Percentiles rank a stretch among this genome's conserved stretches.
These are phyloP conservation scores for Dasyurus viverrinus DNA, from an alignment of 2,113 vertebrate genomes.

Conservation along the genomic window DNA sequence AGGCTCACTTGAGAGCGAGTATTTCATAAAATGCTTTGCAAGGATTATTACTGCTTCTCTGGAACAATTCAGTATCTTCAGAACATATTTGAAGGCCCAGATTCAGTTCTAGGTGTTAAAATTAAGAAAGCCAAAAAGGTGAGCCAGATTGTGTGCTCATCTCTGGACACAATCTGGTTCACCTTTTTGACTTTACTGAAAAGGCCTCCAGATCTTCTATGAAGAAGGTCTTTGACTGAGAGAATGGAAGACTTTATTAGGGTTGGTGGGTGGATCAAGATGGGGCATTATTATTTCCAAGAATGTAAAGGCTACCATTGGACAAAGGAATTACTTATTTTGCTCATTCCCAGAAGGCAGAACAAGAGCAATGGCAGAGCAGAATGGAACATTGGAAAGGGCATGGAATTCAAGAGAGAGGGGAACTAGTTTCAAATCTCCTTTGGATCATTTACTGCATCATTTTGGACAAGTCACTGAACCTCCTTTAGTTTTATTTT, in stretches of 20 bases:
- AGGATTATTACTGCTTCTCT: neutral
- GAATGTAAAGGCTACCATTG: neutral
- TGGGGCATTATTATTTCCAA: neutral
- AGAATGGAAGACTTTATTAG: neutral
- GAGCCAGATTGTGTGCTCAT: neutral
- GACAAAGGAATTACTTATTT: neutral
- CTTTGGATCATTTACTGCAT: neutral
- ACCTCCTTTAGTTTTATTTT: neutral
- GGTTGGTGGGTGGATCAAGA: neutral
- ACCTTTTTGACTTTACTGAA: too few species aligned
- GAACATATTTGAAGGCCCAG: neutral
- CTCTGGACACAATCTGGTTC: too few species aligned
- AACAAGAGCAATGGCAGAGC: neutral
- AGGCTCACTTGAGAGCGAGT: neutral
- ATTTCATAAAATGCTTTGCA: neutral
- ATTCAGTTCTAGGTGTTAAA: neutral
- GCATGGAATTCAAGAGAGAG: neutral
- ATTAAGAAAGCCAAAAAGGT: neutral
- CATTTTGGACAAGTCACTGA: neutral
- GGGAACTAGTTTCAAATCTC: neutral
- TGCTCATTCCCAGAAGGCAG: neutral
- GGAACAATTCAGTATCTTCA: neutral
- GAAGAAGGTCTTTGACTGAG: neutral
- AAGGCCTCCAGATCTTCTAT: neutral
- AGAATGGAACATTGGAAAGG: neutral